Evolutionary conservation across 2,797 vertebrate genomes (phyloP).

Genomic region (Benthosema pterotum): DNA sequence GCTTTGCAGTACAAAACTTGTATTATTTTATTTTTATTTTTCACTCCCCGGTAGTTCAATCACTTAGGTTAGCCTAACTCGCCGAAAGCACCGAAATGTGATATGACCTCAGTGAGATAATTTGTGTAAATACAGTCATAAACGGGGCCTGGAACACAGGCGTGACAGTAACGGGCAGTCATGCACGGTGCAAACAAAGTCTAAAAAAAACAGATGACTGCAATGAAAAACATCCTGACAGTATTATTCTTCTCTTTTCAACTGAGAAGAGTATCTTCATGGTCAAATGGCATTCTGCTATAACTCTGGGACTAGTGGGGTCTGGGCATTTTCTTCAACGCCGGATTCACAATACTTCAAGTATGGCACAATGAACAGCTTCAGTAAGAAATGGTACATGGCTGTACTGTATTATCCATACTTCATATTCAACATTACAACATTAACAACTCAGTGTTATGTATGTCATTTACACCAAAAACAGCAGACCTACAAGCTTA

Average conservation of each 20-base stretch:
- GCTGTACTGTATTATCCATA: too few species aligned
- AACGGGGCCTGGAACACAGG: slow-evolving; percentile 33
- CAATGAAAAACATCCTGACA: slow-evolving; percentile 27
- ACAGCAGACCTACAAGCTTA: too few species aligned
- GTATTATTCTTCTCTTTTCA: background rate
- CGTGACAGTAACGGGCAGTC: slow-evolving; percentile 33
- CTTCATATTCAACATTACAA: too few species aligned
- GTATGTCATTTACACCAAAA: too few species aligned
- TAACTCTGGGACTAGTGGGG: too few species aligned
- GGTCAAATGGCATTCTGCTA: too few species aligned
- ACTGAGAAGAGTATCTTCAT: too few species aligned
- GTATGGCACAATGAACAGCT: background rate
- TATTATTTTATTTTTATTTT: too few species aligned
- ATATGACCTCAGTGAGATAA: slow-evolving; percentile 29
- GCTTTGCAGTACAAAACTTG: slow-evolving; percentile 63
- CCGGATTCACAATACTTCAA: too few species aligned
- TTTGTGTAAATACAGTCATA: slow-evolving; percentile 40
- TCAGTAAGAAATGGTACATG: background rate
- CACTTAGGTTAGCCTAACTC: slow-evolving; percentile 37
- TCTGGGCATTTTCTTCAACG: too few species aligned
- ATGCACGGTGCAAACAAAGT: slow-evolving; percentile 37
- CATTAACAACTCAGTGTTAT: too few species aligned
- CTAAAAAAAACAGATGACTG: slow-evolving; percentile 49
- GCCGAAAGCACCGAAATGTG: slow-evolving; percentile 37
- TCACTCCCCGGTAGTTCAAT: slow-evolving; percentile 40